Evolutionary conservation across 2,888 invertebrate species (phyloP).

Genomic region (Sinotaia quadrata): DNA sequence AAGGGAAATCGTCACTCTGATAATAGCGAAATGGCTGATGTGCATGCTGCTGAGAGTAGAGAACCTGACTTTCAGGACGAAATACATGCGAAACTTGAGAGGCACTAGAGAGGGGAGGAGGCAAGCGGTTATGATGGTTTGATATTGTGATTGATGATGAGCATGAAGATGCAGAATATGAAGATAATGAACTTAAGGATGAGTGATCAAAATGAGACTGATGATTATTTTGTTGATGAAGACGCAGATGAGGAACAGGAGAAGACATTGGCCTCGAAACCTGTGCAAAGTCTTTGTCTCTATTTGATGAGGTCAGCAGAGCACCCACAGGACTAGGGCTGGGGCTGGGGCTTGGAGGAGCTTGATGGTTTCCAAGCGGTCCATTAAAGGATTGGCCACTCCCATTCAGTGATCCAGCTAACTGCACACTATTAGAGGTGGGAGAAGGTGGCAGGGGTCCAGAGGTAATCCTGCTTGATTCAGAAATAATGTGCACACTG

Average conservation of each 20-base stretch:
- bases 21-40: slow-evolving; percentile 1
- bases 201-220: background rate
- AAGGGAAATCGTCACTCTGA: slow-evolving; percentile 22
- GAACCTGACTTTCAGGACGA: background rate
- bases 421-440: slow-evolving; percentile 6
- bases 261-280: background rate
- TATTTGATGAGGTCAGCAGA: background rate
- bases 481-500: background rate
- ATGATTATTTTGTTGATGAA: background rate
- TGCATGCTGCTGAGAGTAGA: slow-evolving; percentile 4
- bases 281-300: background rate
- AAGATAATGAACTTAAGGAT: background rate
- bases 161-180: too few relatives aligned
- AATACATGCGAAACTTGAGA: slow-evolving; percentile 5
- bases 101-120: slow-evolving; percentile 1
- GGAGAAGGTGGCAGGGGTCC: slow-evolving; percentile 18
- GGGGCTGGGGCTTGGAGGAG: background rate
- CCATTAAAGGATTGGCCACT: background rate
- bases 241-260: background rate
- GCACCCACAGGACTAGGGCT: background rate
- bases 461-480: slow-evolving; percentile 12
- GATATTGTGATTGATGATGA: too few relatives aligned
- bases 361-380: background rate
- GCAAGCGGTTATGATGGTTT: background rate
- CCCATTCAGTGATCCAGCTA: background rate